Conservation (phyloP, 2,888 invertebrate species). For the Erebia epiphron region DNA sequence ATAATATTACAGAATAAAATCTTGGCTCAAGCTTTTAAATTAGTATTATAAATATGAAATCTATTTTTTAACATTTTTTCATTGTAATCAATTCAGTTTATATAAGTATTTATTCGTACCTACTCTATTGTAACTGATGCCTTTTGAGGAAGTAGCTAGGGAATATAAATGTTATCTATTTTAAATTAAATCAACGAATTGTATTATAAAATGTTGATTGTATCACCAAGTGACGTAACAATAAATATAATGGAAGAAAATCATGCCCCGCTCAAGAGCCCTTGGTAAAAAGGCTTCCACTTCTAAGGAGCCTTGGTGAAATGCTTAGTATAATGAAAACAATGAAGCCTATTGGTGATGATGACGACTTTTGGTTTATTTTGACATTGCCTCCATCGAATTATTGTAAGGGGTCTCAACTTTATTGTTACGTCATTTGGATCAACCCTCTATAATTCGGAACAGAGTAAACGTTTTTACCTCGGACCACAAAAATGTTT, state of each 20-base stretch:
- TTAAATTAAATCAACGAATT: slow-evolving; percentile 33
- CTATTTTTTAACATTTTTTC: slow-evolving; percentile 21
- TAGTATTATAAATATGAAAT: slow-evolving; percentile 2
- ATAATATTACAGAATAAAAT: neutral
- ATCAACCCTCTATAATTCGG: neutral
- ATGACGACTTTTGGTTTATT: no score
- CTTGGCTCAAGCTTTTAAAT: slow-evolving; percentile 16
- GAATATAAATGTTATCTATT: slow-evolving; percentile 27
- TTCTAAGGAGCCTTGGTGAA: no score
- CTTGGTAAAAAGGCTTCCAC: neutral
- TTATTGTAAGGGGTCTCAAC: neutral
- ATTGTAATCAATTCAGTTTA: slow-evolving; percentile 15
- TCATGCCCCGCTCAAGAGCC: neutral
- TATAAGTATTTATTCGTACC: slow-evolving; percentile 9
- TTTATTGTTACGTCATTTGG: slow-evolving; percentile 8
- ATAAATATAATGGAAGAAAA: neutral
- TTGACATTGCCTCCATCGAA: neutral
- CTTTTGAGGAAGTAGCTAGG: slow-evolving; percentile 17
- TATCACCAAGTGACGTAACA: neutral
- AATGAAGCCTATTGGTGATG: no score
- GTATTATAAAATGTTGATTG: neutral
- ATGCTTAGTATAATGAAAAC: neutral
- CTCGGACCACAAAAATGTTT: slow-evolving; percentile 1
- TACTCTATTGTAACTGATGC: slow-evolving; percentile 7
- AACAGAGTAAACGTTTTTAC: neutral